Percentiles rank a stretch among this genome's conserved stretches.
These are phyloP conservation scores for Atherinomorus stipes DNA, from an alignment of 2,113 vertebrate species.

Conservation along the genomic window DNA sequence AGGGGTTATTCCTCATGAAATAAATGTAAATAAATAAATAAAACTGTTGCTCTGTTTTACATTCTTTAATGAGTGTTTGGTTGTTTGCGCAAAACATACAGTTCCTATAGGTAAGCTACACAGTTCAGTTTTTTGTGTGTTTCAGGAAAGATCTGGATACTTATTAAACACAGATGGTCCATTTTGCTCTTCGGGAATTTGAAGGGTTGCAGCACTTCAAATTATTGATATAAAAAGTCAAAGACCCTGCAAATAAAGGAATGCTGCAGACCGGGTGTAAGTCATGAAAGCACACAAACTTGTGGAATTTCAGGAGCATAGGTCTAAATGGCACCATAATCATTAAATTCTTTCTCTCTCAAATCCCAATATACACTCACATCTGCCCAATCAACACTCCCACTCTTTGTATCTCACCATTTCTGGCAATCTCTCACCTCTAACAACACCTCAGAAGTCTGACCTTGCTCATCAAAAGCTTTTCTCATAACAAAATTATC, in stretches of 20 bases:
- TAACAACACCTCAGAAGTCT: constrained; percentile 28
- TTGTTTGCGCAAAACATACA: too few relatives aligned
- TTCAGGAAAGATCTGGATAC: constrained; percentile 35
- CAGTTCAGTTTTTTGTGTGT: neutral
- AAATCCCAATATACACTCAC: constrained; percentile 24
- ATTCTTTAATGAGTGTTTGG: too few relatives aligned
- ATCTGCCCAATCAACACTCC: constrained; percentile 63
- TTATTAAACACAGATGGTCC: constrained; percentile 32
- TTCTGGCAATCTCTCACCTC: constrained; percentile 56
- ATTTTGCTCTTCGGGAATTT: constrained; percentile 41
- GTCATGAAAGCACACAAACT: too few relatives aligned
- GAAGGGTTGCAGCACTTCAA: neutral
- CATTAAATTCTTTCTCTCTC: constrained; percentile 20
- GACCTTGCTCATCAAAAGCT: constrained; percentile 34
- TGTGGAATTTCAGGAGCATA: constrained; percentile 16
- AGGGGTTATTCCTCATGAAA: too few relatives aligned
- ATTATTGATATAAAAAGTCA: too few relatives aligned
- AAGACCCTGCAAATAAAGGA: constrained; percentile 41
- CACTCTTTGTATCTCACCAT: constrained; percentile 49
- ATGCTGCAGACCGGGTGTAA: constrained; percentile 28
- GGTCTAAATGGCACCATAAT: constrained; percentile 36
- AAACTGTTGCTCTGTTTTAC: too few relatives aligned
- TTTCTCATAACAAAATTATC: constrained; percentile 50
- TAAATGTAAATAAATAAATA: too few relatives aligned
- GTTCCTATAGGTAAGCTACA: too few relatives aligned